Conservation (phyloP, 2,113 vertebrate species). For the Myocastor coypus region DNA sequence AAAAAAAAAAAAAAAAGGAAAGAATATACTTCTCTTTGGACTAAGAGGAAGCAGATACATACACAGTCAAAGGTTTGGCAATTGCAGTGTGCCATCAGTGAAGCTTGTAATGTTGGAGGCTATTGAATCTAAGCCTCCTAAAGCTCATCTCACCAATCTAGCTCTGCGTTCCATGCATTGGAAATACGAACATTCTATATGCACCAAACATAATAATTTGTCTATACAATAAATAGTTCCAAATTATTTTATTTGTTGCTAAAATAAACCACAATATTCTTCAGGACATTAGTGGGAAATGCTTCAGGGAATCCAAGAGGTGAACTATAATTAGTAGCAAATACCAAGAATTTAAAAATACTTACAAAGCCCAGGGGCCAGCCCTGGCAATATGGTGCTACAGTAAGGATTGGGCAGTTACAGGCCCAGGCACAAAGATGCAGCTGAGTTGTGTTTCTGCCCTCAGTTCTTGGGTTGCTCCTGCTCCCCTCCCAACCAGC, state of each 20-base stretch:
- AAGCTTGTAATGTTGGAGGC: too few species aligned
- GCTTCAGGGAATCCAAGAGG: not conserved
- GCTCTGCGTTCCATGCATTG: too few species aligned
- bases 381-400: not conserved
- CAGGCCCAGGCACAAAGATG: not conserved
- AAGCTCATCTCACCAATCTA: too few species aligned
- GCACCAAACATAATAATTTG: not conserved
- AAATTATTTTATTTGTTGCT: not conserved
- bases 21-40: too few species aligned
- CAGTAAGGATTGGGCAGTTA: not conserved
- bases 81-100: too few species aligned
- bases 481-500: not conserved
- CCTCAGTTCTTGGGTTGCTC: not conserved
- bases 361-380: not conserved
- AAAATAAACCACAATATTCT: not conserved
- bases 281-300: not conserved
- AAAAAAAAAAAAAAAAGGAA: too few species aligned
- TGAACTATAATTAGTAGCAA: slow-evolving; percentile 22
- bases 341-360: not conserved
- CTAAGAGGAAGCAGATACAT: too few species aligned
- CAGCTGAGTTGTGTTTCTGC: not conserved
- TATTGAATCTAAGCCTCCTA: too few species aligned
- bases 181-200: not conserved
- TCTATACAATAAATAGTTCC: not conserved
- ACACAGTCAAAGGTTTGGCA: too few species aligned